Evolutionary conservation across 2,888 invertebrate genomes (phyloP).

Genomic region (Drosophila mimetica): DNA sequence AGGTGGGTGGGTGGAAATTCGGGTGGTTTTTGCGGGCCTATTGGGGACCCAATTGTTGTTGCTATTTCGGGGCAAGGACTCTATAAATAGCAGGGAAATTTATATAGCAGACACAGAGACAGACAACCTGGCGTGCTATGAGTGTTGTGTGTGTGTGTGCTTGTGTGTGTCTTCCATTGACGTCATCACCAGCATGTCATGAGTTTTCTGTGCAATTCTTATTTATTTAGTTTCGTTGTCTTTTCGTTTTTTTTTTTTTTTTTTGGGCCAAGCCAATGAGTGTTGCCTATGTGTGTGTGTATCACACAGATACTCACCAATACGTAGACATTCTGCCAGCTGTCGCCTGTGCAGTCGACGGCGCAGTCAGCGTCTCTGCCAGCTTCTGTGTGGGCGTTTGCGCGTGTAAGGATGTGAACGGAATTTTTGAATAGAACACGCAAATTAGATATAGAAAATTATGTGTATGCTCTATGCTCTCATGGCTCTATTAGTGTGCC

Average conservation of each 20-base stretch:
- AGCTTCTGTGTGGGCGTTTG: slow-evolving; percentile 69
- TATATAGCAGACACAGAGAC: slow-evolving; percentile 41
- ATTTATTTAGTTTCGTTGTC: slow-evolving; percentile 22
- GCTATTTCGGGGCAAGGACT: slow-evolving; percentile 68
- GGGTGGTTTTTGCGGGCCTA: slow-evolving; percentile 20
- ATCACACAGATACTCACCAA: slow-evolving; percentile 29
- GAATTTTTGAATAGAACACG: slow-evolving; percentile 75
- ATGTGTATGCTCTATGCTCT: slow-evolving; percentile 46
- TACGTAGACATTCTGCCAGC: slow-evolving; percentile 41
- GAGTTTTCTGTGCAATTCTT: slow-evolving; percentile 67
- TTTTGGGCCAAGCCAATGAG: slow-evolving; percentile 59
- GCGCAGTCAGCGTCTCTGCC: slow-evolving; percentile 5
- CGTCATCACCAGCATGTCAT: slow-evolving; percentile 81
- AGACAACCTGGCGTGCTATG: slow-evolving; percentile 43
- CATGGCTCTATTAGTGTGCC: slow-evolving; percentile 62
- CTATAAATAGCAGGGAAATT: slow-evolving; percentile 56
- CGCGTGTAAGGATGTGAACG: slow-evolving; percentile 78
- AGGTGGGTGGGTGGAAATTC: neutral
- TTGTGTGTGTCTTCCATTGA: slow-evolving; percentile 64
- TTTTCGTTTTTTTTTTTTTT: slow-evolving; percentile 8
- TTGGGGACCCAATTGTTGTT: slow-evolving; percentile 53
- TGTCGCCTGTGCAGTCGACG: slow-evolving; percentile 58
- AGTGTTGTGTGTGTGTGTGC: slow-evolving; percentile 32
- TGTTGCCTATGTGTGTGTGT: slow-evolving; percentile 38
- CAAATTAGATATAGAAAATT: slow-evolving; percentile 74